These are phyloP conservation scores for Iphiclides podalirius DNA, from an alignment of 2,888 invertebrate species.

Conservation along the genomic window DNA sequence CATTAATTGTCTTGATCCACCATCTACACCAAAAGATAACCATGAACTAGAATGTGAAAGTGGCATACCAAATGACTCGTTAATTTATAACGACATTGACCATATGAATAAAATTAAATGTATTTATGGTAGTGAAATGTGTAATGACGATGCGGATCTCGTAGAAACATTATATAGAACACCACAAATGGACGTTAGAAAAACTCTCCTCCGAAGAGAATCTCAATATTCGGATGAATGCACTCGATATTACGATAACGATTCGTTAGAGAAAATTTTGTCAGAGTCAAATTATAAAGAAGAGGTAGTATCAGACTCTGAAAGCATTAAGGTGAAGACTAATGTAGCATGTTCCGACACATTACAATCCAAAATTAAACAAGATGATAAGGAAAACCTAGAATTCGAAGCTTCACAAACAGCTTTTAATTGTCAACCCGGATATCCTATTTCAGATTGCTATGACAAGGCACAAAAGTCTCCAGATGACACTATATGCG, in stretches of 20 bases:
- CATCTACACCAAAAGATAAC: constrained; percentile 42
- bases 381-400: constrained; percentile 43
- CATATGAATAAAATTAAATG: constrained; percentile 51
- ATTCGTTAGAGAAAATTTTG: constrained; percentile 45
- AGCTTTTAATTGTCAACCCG: constrained; percentile 19
- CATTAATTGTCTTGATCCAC: constrained; percentile 44
- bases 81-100: constrained; percentile 37
- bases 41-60: constrained; percentile 36
- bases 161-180: constrained; percentile 60
- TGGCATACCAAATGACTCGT: constrained; percentile 32
- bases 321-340: constrained; percentile 21
- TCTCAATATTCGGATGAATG: constrained; percentile 30
- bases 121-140: constrained; percentile 57
- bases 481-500: background rate
- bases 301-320: constrained; percentile 27
- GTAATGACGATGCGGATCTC: constrained; percentile 50
- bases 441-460: constrained; percentile 30
- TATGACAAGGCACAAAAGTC: constrained; percentile 26
- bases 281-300: constrained; percentile 38
- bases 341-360: background rate
- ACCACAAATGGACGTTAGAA: constrained; percentile 63
- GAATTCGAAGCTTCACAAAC: constrained; percentile 26
- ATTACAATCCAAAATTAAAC: constrained; percentile 25
- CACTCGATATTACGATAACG: constrained; percentile 40
- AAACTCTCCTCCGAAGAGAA: constrained; percentile 46